Conservation (phyloP, 2,797 vertebrate genomes). For the Acrossocheilus wenchowensis region DNA sequence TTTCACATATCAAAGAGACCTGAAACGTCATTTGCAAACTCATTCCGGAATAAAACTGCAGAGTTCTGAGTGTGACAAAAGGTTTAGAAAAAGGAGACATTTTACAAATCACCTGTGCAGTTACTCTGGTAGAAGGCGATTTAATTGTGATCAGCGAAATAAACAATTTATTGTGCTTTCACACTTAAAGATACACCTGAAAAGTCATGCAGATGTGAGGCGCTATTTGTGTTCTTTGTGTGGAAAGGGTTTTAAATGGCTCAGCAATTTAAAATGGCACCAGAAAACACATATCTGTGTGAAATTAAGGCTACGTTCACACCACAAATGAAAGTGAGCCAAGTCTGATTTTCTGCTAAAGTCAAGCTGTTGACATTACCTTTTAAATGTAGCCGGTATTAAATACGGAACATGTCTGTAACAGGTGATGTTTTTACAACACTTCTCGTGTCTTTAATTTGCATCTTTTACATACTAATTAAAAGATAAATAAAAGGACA, state of each 20-base stretch:
- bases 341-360: neutral
- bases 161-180: neutral
- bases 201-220: neutral
- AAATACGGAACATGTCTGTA: neutral
- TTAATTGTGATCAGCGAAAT: neutral
- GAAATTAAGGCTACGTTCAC: neutral
- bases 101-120: neutral
- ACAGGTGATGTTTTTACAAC: neutral
- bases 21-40: neutral
- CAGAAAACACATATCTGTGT: neutral
- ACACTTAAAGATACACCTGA: neutral
- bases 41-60: neutral
- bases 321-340: neutral
- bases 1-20: neutral
- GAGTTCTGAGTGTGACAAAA: neutral
- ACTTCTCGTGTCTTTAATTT: neutral
- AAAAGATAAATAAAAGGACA: neutral
- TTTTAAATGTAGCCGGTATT: neutral
- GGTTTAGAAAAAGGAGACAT: neutral
- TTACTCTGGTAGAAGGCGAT: neutral
- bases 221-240: neutral
- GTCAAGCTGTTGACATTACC: neutral
- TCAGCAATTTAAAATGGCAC: neutral
- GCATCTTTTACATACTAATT: neutral
- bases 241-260: conserved; percentile 7